These are phyloP conservation scores for Branchinecta lynchi DNA, from an alignment of 1,140 invertebrate species.

Conservation along the genomic window DNA sequence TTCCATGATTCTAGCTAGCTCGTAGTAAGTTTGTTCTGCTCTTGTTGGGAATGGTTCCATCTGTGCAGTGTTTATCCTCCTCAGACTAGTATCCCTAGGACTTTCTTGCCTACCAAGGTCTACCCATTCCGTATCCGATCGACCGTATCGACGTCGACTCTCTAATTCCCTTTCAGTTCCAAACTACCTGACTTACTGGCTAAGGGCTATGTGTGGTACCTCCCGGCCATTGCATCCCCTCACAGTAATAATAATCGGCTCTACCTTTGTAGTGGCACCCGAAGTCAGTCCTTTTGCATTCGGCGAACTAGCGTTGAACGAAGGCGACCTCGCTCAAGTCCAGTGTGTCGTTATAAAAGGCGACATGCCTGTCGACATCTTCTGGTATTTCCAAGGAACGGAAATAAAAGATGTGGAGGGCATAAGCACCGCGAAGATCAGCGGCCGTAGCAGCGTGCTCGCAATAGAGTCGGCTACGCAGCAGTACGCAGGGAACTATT, in stretches of 20 bases:
- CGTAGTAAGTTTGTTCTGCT: too few relatives aligned
- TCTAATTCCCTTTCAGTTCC: constrained; percentile 11
- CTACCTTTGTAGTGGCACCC: constrained; percentile 41
- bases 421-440: constrained; percentile 31
- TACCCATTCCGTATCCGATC: too few relatives aligned
- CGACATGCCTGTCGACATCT: constrained; percentile 49
- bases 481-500: constrained; percentile 59
- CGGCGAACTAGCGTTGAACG: constrained; percentile 42
- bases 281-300: constrained; percentile 47
- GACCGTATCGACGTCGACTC: neutral
- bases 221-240: neutral
- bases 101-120: too few relatives aligned
- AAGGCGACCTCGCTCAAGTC: constrained; percentile 48
- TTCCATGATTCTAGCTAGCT: too few relatives aligned
- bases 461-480: constrained; percentile 58
- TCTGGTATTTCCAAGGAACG: constrained; percentile 35
- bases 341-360: constrained; percentile 55
- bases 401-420: neutral
- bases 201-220: neutral
- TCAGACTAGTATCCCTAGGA: too few relatives aligned
- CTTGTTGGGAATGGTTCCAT: too few relatives aligned
- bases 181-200: constrained; percentile 5
- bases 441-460: constrained; percentile 59
- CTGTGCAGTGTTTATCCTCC: too few relatives aligned
- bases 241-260: neutral